These are phyloP conservation scores for Cyprinus carpio DNA, from an alignment of 2,113 vertebrate genomes.

Conservation along the genomic window DNA sequence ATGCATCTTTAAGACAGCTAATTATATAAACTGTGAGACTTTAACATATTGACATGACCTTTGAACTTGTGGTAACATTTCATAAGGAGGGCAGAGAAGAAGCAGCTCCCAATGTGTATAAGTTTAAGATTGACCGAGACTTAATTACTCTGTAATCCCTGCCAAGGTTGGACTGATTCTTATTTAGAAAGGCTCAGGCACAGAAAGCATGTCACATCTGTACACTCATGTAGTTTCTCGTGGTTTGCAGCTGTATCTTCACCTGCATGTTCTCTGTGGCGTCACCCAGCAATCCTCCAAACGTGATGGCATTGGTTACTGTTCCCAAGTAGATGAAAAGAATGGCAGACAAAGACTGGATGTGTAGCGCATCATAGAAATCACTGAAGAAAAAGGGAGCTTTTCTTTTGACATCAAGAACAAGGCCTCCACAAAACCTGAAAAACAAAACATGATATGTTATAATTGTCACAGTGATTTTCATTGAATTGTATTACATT, in stretches of 20 bases:
- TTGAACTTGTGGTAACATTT: neutral
- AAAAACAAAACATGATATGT: neutral
- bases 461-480: neutral
- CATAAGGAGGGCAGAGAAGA: neutral
- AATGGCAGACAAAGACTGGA: constrained; percentile 93
- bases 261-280: constrained; percentile 99
- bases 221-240: neutral
- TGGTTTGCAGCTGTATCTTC: constrained; percentile 36
- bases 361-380: constrained; percentile 92
- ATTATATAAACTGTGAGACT: neutral
- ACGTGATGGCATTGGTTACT: constrained; percentile 98
- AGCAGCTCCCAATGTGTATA: neutral
- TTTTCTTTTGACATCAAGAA: constrained; percentile 97
- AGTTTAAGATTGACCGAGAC: constrained; percentile 1
- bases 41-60: constrained; percentile 14
- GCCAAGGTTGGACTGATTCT: neutral
- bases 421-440: constrained; percentile 94
- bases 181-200: neutral
- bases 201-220: neutral
- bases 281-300: constrained; percentile 94
- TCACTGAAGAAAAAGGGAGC: constrained; percentile 90
- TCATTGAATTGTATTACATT: neutral
- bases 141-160: neutral
- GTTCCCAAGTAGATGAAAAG: constrained; percentile 98
- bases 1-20: neutral